A percentile compares a stretch with the other conserved stretches of the same genome.
phyloP scores from a whole-genome alignment of 2,888 invertebrate genomes.

The Amblyjoppa proteus region DNA sequence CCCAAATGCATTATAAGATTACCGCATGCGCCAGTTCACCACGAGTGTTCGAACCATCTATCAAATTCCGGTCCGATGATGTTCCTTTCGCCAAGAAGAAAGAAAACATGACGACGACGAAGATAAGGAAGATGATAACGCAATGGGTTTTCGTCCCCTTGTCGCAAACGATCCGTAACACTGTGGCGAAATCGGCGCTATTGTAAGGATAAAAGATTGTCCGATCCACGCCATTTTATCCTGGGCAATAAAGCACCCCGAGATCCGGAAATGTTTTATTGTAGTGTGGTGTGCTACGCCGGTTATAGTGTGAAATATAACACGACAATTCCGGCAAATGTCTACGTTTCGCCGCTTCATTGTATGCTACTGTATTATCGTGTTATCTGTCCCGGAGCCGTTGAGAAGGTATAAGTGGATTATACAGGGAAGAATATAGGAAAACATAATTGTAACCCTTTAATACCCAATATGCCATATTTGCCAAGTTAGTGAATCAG shows the following conservation, averaged over 20 bases:
- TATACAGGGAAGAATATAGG: neutral
- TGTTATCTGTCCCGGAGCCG: neutral
- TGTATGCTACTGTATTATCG: neutral
- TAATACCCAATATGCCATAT: neutral
- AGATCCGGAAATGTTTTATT: slow-evolving; percentile 11
- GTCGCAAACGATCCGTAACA: slow-evolving; percentile 21
- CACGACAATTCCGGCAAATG: neutral
- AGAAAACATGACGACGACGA: slow-evolving; percentile 8
- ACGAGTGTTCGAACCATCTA: slow-evolving; percentile 10
- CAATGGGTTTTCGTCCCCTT: neutral
- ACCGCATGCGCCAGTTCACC: neutral
- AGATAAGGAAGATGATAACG: neutral
- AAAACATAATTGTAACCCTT: neutral
- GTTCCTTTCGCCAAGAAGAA: neutral
- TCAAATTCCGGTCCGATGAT: slow-evolving; percentile 17
- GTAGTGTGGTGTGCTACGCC: neutral
- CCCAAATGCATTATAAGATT: slow-evolving; percentile 4
- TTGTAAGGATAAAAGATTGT: slow-evolving; percentile 15
- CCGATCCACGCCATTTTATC: slow-evolving; percentile 15
- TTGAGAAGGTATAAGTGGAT: neutral
- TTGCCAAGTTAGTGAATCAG: neutral
- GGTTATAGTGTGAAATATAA: slow-evolving; percentile 8
- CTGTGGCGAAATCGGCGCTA: neutral
- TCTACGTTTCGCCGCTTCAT: neutral
- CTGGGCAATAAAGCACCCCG: slow-evolving; percentile 18